Conservation (phyloP, 2,888 invertebrate species). For the Nemapogon koenigi region DNA sequence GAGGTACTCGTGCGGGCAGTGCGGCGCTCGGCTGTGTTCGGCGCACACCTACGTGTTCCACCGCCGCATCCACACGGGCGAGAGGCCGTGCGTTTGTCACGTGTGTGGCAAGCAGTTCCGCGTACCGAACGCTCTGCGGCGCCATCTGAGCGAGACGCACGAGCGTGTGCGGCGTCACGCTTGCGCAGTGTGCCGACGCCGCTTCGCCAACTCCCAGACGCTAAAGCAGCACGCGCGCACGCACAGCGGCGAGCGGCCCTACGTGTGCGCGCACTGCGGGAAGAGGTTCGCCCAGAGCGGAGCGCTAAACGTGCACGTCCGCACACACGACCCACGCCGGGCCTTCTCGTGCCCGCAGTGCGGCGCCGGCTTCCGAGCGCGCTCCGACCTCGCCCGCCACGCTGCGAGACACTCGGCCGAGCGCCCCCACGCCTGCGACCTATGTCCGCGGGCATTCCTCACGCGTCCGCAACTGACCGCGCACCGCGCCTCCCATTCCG, state of each 20-base stretch:
- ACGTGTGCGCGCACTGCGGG: conserved; percentile 64
- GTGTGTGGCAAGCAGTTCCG: conserved; percentile 71
- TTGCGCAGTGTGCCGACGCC: conserved; percentile 58
- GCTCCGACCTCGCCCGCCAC: conserved; percentile 63
- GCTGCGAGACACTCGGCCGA: conserved; percentile 67
- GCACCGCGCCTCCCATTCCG: conserved; percentile 58
- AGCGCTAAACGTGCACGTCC: conserved; percentile 67
- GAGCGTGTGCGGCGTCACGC: conserved; percentile 64
- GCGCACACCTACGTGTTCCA: conserved; percentile 69
- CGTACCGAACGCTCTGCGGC: conserved; percentile 67
- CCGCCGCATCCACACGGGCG: conserved; percentile 69
- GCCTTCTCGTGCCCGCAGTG: conserved; percentile 68
- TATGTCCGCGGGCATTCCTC: conserved; percentile 64
- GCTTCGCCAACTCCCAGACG: conserved; percentile 56
- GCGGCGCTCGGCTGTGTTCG: conserved; percentile 66
- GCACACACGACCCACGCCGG: conserved; percentile 62
- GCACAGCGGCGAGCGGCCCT: conserved; percentile 51
- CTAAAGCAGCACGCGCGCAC: conserved; percentile 47
- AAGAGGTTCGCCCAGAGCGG: conserved; percentile 72
- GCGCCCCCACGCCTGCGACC: conserved; percentile 63
- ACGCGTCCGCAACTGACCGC: conserved; percentile 65
- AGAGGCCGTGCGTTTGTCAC: conserved; percentile 69
- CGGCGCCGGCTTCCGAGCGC: conserved; percentile 65
- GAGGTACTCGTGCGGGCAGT: conserved; percentile 63
- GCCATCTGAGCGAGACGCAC: conserved; percentile 70